These are phyloP conservation scores for Platalea minor DNA, from an alignment of 2,797 vertebrate species.

Conservation along the genomic window DNA sequence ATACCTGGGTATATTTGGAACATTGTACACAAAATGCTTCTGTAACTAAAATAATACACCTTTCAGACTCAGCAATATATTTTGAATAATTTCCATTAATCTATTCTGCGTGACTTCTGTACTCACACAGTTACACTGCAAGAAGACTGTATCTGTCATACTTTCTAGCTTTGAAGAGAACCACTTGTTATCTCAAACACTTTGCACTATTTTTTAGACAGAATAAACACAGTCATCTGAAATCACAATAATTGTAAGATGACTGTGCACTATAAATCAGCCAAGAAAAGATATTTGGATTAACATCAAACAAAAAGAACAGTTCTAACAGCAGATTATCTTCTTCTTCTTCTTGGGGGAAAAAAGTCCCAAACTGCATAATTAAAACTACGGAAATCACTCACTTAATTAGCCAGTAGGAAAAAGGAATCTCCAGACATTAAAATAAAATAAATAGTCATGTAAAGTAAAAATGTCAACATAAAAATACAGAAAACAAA, in stretches of 20 bases:
- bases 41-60: not conserved
- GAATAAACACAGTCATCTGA: not conserved
- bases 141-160: not conserved
- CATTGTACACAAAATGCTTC: not conserved
- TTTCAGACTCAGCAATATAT: not conserved
- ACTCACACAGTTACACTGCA: not conserved
- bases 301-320: not conserved
- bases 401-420: not conserved
- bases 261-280: not conserved
- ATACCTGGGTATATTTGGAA: not conserved
- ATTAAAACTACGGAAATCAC: not conserved
- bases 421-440: not conserved
- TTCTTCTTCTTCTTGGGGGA: not conserved
- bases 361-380: not conserved
- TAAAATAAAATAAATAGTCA: not conserved
- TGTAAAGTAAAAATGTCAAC: not conserved
- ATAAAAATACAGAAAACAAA: not conserved
- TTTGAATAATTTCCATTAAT: conserved; percentile 8
- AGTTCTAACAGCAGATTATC: not conserved
- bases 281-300: not conserved
- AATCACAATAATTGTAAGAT: not conserved
- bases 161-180: not conserved
- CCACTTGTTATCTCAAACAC: not conserved
- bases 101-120: not conserved
- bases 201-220: not conserved